Evolutionary conservation across 2,888 invertebrate genomes (phyloP).

Genomic region (Leptodirus hochenwartii): DNA sequence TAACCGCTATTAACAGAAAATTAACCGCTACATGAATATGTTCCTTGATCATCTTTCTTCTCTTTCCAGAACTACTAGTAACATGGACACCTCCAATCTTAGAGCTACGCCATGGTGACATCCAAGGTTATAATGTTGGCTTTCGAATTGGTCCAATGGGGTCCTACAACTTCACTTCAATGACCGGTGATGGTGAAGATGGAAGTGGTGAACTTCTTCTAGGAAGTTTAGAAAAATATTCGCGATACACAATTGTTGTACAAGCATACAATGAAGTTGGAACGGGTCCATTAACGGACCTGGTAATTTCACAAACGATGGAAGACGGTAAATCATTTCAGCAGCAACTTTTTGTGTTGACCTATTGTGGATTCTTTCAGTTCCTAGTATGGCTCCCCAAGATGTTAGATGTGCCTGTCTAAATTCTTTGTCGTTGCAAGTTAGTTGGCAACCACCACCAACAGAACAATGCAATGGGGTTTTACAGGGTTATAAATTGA

Average conservation of each 20-base stretch:
- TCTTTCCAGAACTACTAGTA: conserved; percentile 51
- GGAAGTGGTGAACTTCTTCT: conserved; percentile 45
- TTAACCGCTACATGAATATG: no score
- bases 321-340: conserved; percentile 41
- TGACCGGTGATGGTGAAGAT: conserved; percentile 49
- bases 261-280: conserved; percentile 62
- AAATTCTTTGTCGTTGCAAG: conserved; percentile 56
- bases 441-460: conserved; percentile 66
- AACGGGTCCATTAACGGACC: conserved; percentile 50
- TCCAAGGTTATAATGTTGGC: conserved; percentile 54
- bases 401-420: conserved; percentile 57
- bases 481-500: conserved; percentile 55
- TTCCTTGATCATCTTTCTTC: no score
- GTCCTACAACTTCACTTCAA: conserved; percentile 47
- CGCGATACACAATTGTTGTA: conserved; percentile 47
- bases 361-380: conserved; percentile 26
- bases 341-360: conserved; percentile 4
- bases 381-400: conserved; percentile 61
- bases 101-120: conserved; percentile 52
- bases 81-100: conserved; percentile 55
- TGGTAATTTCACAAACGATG: conserved; percentile 47
- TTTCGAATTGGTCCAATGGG: conserved; percentile 35
- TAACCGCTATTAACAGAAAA: no score
- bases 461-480: conserved; percentile 55
- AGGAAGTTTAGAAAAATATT: conserved; percentile 43